These are phyloP conservation scores for human (Homo sapiens) DNA, from an alignment of 2,113 vertebrate genomes.

Conservation along the genomic window DNA sequence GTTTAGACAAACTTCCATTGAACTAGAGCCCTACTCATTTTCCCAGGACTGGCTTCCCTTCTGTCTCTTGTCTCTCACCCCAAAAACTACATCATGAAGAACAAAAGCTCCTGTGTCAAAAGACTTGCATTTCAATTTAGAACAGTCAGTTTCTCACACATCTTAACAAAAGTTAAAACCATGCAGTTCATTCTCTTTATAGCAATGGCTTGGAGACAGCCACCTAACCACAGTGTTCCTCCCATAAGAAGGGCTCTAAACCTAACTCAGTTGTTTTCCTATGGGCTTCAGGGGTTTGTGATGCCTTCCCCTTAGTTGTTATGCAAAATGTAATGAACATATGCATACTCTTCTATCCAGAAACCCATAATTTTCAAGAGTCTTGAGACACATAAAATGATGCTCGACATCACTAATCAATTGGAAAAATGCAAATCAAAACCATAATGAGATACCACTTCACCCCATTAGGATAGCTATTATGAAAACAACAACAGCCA, in stretches of 20 bases:
- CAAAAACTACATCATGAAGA: background rate
- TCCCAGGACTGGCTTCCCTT: background rate
- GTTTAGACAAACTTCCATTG: background rate
- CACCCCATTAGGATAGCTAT: background rate
- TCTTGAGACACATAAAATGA: background rate
- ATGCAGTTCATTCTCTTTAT: background rate
- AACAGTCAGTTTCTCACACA: background rate
- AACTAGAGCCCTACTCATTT: background rate
- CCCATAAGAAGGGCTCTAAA: background rate
- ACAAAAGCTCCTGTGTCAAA: constrained; percentile 1
- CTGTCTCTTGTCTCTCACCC: background rate
- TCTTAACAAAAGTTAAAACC: constrained; percentile 12
- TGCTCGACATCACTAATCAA: background rate
- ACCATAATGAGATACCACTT: background rate
- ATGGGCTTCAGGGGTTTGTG: background rate
- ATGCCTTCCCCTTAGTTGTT: background rate
- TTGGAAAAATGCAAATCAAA: constrained; percentile 34
- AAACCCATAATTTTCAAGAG: background rate
- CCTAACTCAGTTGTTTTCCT: background rate
- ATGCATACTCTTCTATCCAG: background rate
- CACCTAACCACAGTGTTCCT: background rate
- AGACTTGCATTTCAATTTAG: constrained; percentile 11
- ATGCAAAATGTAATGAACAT: background rate
- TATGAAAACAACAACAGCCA: background rate
- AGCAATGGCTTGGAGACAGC: background rate